A percentile compares a stretch with the other conserved stretches of the same genome.
Evolutionary conservation across 2,888 invertebrate genomes (phyloP).

Genomic region (Elysia crispata): DNA sequence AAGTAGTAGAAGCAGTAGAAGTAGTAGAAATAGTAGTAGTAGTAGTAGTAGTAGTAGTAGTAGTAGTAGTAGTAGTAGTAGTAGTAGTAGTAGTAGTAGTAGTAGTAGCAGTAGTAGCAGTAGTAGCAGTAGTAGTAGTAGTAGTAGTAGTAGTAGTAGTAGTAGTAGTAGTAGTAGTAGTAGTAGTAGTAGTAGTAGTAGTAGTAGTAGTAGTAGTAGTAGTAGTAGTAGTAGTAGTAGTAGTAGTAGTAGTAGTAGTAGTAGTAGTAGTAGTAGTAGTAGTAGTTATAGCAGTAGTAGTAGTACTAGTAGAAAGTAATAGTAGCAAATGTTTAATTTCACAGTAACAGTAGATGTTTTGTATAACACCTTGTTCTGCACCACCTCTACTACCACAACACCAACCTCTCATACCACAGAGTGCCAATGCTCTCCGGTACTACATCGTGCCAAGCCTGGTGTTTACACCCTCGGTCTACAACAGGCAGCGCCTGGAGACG

Average conservation of each 20-base stretch:
- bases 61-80: constrained; percentile 24
- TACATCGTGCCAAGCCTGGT: no score
- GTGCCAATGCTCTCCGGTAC: no score
- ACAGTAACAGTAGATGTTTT: no score
- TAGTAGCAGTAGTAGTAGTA: constrained; percentile 26
- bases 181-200: constrained; percentile 25
- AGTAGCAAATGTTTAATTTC: no score
- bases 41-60: constrained; percentile 16
- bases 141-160: constrained; percentile 26
- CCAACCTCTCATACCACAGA: no score
- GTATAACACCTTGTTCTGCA: no score
- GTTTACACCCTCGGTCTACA: no score
- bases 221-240: constrained; percentile 28
- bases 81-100: constrained; percentile 28
- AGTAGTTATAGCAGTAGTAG: no score
- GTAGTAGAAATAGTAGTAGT: constrained; percentile 3
- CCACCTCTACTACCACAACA: no score
- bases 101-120: constrained; percentile 24
- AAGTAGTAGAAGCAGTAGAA: background rate
- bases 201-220: constrained; percentile 28
- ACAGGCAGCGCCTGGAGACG: no score
- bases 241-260: constrained; percentile 4
- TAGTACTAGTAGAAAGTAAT: no score
- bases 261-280: constrained; percentile 9
- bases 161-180: constrained; percentile 28